These are phyloP conservation scores for Hyperoplus lanceolatus DNA, from an alignment of 2,797 vertebrate species.

Conservation along the genomic window DNA sequence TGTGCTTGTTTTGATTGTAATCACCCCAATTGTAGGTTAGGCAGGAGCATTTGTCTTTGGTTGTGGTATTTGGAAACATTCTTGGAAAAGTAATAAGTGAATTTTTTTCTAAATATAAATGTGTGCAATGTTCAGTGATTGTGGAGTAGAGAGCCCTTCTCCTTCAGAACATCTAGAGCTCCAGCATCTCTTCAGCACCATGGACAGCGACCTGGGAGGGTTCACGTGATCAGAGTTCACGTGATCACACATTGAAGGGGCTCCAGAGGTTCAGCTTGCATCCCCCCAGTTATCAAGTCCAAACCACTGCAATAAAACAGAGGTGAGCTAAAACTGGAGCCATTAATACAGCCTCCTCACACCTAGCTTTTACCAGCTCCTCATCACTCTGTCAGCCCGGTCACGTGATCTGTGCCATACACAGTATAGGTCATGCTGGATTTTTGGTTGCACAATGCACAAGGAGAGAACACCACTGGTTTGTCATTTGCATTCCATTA, in stretches of 20 bases:
- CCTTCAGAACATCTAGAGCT: conserved; percentile 30
- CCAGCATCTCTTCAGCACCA: conserved; percentile 4
- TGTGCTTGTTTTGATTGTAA: not conserved
- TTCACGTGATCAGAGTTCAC: conserved; percentile 7
- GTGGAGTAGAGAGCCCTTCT: not conserved
- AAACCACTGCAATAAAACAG: not conserved
- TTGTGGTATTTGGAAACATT: not conserved
- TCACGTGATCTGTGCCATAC: not conserved
- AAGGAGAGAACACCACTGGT: not conserved
- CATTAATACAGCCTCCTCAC: not conserved
- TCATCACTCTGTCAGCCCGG: not conserved
- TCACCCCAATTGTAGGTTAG: not conserved
- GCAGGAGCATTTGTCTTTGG: not conserved
- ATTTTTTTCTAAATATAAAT: not conserved
- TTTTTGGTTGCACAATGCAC: not conserved
- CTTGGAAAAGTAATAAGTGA: too few species aligned
- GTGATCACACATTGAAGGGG: accelerated
- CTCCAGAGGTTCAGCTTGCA: not conserved
- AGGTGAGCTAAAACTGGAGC: not conserved
- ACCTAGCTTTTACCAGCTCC: not conserved
- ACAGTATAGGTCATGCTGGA: not conserved
- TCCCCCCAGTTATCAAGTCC: not conserved
- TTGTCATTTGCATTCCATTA: not conserved
- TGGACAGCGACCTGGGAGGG: not conserved
- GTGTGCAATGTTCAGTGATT: not conserved